These are phyloP conservation scores for Dascyllus trimaculatus DNA, from an alignment of 2,113 vertebrate species.

Conservation along the genomic window DNA sequence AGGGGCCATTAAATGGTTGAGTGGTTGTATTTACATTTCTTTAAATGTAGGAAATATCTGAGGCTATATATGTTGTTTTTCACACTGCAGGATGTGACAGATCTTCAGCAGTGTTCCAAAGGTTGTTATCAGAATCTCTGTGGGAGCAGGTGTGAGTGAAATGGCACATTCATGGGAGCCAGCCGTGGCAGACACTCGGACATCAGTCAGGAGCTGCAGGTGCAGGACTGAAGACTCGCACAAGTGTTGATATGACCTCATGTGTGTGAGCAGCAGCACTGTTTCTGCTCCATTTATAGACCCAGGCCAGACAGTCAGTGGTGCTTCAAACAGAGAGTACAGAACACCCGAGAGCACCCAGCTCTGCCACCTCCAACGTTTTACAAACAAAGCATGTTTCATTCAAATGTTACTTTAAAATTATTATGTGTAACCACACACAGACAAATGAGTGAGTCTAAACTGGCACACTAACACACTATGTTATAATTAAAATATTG, in stretches of 20 bases:
- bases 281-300: no score
- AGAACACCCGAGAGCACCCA: no score
- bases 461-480: no score
- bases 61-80: neutral
- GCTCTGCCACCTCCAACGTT: no score
- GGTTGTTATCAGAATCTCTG: neutral
- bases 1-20: neutral
- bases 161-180: neutral
- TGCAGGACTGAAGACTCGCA: neutral
- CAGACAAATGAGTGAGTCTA: no score
- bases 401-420: no score
- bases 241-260: neutral
- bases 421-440: no score
- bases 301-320: no score
- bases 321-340: no score
- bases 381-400: no score
- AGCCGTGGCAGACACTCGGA: neutral
- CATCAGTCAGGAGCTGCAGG: conserved; percentile 4
- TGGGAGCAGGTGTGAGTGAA: neutral
- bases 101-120: neutral
- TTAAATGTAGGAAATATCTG: neutral
- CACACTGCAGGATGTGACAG: neutral
- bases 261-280: neutral
- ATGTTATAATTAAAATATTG: no score
- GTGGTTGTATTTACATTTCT: neutral